Conservation (phyloP, 1,140 invertebrate genomes). For the Dryas iulia region DNA sequence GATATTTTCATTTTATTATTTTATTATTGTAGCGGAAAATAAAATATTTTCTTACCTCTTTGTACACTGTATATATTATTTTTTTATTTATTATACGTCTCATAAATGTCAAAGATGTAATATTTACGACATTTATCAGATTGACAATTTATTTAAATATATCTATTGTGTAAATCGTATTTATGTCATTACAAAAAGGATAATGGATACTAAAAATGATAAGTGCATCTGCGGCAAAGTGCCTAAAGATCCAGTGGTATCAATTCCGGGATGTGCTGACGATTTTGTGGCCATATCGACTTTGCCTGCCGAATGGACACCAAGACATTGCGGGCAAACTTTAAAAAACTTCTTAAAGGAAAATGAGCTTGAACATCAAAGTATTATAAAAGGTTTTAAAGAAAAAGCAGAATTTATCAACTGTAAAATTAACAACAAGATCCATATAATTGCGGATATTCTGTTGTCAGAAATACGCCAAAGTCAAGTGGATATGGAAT, state of each 20-base stretch:
- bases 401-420: conserved; percentile 42
- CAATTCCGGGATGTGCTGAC: conserved; percentile 40
- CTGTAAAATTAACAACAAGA: conserved; percentile 46
- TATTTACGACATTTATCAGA: too few species aligned
- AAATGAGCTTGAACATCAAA: conserved; percentile 45
- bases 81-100: too few species aligned
- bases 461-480: conserved; percentile 47
- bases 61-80: too few species aligned
- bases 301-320: conserved; percentile 50
- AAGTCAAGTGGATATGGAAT: conserved; percentile 47
- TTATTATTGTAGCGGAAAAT: too few species aligned
- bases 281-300: conserved; percentile 52
- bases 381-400: conserved; percentile 32
- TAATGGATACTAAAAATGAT: not conserved
- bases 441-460: conserved; percentile 47
- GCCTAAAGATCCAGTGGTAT: not conserved
- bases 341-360: conserved; percentile 56
- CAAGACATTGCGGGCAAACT: conserved; percentile 44
- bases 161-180: not conserved
- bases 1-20: too few species aligned
- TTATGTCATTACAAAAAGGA: not conserved
- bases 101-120: too few species aligned
- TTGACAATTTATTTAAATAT: too few species aligned
- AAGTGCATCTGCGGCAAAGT: not conserved
- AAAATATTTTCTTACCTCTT: too few species aligned